Evolutionary conservation across 1,140 invertebrate species (phyloP), one percentile per base, ranked within the genome.

Genomic region (Brachionus asplanchnoidis): DNA sequence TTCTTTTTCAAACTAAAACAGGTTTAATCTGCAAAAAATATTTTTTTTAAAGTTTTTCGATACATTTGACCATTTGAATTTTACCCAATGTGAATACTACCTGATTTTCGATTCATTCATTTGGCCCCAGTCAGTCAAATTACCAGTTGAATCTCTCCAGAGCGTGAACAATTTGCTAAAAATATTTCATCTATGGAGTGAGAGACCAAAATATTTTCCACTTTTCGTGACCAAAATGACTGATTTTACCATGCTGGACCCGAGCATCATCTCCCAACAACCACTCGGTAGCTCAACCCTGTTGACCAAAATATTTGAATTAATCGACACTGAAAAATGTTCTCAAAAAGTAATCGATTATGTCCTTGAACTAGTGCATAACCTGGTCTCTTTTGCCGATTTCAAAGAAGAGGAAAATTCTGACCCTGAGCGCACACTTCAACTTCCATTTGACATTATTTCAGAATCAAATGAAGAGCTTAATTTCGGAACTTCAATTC

Each of bases 101-200:
- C 92, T 93, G 0, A 86, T 96, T 11, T 95, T 94, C 88, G 89
- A 93, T 66, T 92, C 93, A 0, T 92, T 93, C 68, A 91, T 98
- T 17, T 96, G 94, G 92, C 95, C 95, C 0, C 92, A 93, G 87
- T 88, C 96, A 68, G 89, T 92, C 85, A 40, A 66, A 75, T 23
- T 56, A 12, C 1, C 23, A 14, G 32, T 12, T 9, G 60, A 42
- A 50, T 50, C 70, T n/a, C 23, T 79, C 12, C 23, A 80, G n/a
- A 82, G 40, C 3, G 79, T 82, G 8, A 82, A 65, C 53, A 82
- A 82, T 60, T 70, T 85, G 32, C 85, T 80, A 4, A 82, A 82
- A 56, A 68, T 85, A 32, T 56, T 85, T 20, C 60, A 40, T 44
- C 14, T 32, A 32, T 85, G 85, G 85, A 68, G 83, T 36, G 40